Evolutionary conservation across 2,888 invertebrate genomes (phyloP), one percentile per base, ranked within the genome.

Genomic region (Nudaria mundana): DNA sequence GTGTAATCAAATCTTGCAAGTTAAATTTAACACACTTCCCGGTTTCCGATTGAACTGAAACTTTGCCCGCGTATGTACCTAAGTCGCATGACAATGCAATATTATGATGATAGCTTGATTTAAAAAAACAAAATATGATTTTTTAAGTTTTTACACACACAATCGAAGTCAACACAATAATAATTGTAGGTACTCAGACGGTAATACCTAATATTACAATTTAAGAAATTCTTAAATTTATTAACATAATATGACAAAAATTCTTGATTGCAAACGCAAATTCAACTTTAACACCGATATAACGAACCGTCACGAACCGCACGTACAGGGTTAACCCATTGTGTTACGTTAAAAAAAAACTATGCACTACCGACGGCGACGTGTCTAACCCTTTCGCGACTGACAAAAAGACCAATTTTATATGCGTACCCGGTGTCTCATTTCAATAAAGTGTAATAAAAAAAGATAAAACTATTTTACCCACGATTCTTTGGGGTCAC

Each of bases 351-450:
- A 71, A 76, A 76, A 73, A 33, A 66, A 71, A 58, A 76, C 75
- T 80, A 81, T 76, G 63, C 65, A 62, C 57, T 45, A 63, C 66
- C 65, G 56, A 70, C 68, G 73, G 66, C 65, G 56, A 71, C 68
- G 72, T 66, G 66, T 71, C 67, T 75, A 78, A 81, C 82, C 81
- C 82, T 82, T 82, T 76, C 76, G 66, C 56, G 51, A 60, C 44
- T 47, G 56, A 76, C 71, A 78, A 85, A 87, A 86, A 81, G 79
- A 80, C 77, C 86, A 82, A 88, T 88, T 88, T 87, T 80, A 74
- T 81, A 85, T 85, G 79, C 86, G 70, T 68, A 76, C 75, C 81
- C 78, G 81, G 89, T 89, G 84, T 89, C 89, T 88, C 85, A 81
- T 89, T 89, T 87, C 89, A 87, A 87, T 85, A 85, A 80, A 64